Evolutionary conservation across 2,797 vertebrate species (phyloP).

Genomic region (Spinibarbus caldwelli): DNA sequence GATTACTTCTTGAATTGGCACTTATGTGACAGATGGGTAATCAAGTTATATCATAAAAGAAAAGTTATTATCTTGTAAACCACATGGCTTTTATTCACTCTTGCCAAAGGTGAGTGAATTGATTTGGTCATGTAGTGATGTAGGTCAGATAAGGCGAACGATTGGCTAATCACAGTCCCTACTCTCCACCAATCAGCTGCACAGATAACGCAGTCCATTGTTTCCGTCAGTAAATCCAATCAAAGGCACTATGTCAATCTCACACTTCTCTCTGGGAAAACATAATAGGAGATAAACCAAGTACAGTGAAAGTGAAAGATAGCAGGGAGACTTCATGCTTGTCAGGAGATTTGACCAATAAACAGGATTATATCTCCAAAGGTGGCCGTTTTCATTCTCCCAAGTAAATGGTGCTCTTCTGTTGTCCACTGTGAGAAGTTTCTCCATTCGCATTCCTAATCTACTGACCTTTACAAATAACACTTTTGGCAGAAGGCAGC

Average conservation of each 20-base stretch:
- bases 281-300: slow-evolving; percentile 35
- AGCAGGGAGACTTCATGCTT: slow-evolving; percentile 7
- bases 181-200: slow-evolving; percentile 35
- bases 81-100: not conserved
- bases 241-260: slow-evolving; percentile 32
- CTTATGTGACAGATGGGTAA: not conserved
- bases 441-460: not conserved
- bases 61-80: not conserved
- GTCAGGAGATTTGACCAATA: slow-evolving; percentile 21
- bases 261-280: slow-evolving; percentile 19
- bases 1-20: not conserved
- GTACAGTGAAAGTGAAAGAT: not conserved
- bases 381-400: not conserved
- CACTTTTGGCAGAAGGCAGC: not conserved
- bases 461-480: slow-evolving; percentile 16
- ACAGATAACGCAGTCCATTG: slow-evolving; percentile 53
- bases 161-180: slow-evolving; percentile 10
- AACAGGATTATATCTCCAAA: slow-evolving; percentile 38
- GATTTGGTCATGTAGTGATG: not conserved
- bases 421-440: not conserved
- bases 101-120: slow-evolving; percentile 4
- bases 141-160: slow-evolving; percentile 1
- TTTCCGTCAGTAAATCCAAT: slow-evolving; percentile 49
- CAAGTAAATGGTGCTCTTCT: slow-evolving; percentile 5
- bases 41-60: not conserved